Conservation (phyloP, 2,888 invertebrate species). For the Alentia gelatinosa region DNA sequence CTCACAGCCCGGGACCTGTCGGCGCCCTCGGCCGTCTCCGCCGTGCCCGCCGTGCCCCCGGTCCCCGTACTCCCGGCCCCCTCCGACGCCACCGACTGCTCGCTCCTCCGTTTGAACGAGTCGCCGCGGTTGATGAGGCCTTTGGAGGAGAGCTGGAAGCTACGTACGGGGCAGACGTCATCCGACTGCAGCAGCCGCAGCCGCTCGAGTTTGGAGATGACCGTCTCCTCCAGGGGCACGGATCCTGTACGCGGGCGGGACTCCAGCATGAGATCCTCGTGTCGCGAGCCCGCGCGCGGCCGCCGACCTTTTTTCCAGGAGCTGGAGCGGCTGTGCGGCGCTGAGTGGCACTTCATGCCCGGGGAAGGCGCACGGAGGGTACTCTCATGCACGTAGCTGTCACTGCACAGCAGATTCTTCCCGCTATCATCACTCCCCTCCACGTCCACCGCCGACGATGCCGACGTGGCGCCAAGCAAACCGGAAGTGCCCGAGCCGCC, state of each 20-base stretch:
- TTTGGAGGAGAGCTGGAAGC: conserved; percentile 95
- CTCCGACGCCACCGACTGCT: conserved; percentile 89
- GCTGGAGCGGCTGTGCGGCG: conserved; percentile 72
- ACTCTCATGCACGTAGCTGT: conserved; percentile 43
- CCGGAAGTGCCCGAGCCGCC: background rate
- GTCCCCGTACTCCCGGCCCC: conserved; percentile 83
- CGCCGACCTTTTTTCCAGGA: conserved; percentile 73
- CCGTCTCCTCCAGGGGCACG: conserved; percentile 63
- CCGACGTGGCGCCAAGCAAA: background rate
- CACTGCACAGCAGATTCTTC: conserved; percentile 7
- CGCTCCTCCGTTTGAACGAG: conserved; percentile 92
- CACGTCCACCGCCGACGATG: background rate
- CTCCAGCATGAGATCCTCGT: background rate
- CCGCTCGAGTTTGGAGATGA: conserved; percentile 61
- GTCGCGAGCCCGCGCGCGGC: conserved; percentile 60
- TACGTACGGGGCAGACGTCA: conserved; percentile 84
- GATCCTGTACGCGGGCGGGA: conserved; percentile 67
- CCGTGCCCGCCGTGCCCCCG: conserved; percentile 58
- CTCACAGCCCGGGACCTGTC: conserved; percentile 63
- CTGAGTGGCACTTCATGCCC: conserved; percentile 64
- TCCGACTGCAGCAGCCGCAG: conserved; percentile 62
- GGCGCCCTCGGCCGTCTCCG: background rate
- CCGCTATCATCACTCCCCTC: conserved; percentile 30
- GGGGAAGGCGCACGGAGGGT: conserved; percentile 51
- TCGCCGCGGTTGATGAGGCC: conserved; percentile 96